These are phyloP conservation scores for Coronaproctus castanopsis DNA, from an alignment of 2,888 invertebrate species.

Conservation along the genomic window DNA sequence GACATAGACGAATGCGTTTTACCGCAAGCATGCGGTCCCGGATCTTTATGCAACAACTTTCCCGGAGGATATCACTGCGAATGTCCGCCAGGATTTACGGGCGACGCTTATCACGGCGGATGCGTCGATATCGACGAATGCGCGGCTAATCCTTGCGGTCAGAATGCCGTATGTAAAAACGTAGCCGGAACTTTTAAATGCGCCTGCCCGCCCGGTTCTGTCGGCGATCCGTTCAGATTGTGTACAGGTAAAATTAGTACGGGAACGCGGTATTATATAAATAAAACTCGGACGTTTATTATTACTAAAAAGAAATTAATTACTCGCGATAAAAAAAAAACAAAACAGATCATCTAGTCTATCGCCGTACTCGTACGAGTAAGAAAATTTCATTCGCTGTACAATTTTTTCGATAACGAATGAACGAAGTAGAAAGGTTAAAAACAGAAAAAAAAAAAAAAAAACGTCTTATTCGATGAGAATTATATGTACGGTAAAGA, in stretches of 20 bases:
- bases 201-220: slow-evolving; percentile 60
- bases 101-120: slow-evolving; percentile 49
- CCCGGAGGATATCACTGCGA: slow-evolving; percentile 64
- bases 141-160: slow-evolving; percentile 46
- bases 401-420: too few species aligned
- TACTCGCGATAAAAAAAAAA: too few species aligned
- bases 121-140: slow-evolving; percentile 62
- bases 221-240: slow-evolving; percentile 51
- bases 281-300: too few species aligned
- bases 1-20: slow-evolving; percentile 67
- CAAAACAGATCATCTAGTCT: too few species aligned
- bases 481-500: too few species aligned
- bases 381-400: too few species aligned
- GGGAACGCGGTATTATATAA: too few species aligned
- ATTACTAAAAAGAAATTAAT: too few species aligned
- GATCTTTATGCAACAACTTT: slow-evolving; percentile 58
- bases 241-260: slow-evolving; percentile 41
- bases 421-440: too few species aligned
- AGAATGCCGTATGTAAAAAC: slow-evolving; percentile 58
- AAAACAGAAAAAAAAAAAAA: too few species aligned
- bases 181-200: slow-evolving; percentile 59
- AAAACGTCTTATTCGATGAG: too few species aligned
- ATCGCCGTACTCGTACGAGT: too few species aligned
- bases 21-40: slow-evolving; percentile 49
- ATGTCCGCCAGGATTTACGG: slow-evolving; percentile 61